These are phyloP conservation scores for Chaetoderma sp. DNA, from an alignment of 2,888 invertebrate species.

Conservation along the genomic window DNA sequence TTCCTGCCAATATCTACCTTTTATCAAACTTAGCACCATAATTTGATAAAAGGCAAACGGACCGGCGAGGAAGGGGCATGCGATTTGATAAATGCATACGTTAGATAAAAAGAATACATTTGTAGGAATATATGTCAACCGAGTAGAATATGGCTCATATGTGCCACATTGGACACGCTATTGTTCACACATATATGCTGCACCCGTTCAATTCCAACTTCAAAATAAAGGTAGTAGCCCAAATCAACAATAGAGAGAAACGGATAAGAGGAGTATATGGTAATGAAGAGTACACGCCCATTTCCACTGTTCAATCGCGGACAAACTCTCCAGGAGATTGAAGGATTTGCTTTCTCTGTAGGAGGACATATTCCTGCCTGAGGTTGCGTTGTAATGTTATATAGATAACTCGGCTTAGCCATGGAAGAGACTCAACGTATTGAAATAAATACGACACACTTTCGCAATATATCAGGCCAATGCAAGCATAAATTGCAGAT, in stretches of 20 bases:
- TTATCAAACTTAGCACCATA: slow-evolving; percentile 74
- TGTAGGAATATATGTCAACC: slow-evolving; percentile 74
- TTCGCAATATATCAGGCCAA: too few relatives aligned
- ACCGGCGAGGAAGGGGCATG: slow-evolving; percentile 74
- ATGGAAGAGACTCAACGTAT: too few relatives aligned
- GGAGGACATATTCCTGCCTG: too few relatives aligned
- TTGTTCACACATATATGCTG: slow-evolving; percentile 74
- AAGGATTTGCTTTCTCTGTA: too few relatives aligned
- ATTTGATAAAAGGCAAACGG: slow-evolving; percentile 75
- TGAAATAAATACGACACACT: too few relatives aligned
- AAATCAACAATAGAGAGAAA: slow-evolving; percentile 74
- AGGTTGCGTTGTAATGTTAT: too few relatives aligned
- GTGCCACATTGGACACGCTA: slow-evolving; percentile 73
- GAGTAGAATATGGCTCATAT: slow-evolving; percentile 73
- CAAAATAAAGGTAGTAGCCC: slow-evolving; percentile 73
- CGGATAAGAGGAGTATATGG: slow-evolving; percentile 73
- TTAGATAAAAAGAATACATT: slow-evolving; percentile 72
- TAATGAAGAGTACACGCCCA: slow-evolving; percentile 74
- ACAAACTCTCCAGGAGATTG: slow-evolving; percentile 39
- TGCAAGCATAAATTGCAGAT: too few relatives aligned
- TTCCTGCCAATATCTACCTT: slow-evolving; percentile 73
- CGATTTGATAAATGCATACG: slow-evolving; percentile 73
- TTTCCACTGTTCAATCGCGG: slow-evolving; percentile 60
- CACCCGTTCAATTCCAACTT: slow-evolving; percentile 70
- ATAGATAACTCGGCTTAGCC: too few relatives aligned